Percentiles rank a stretch among this genome's conserved stretches.
These are phyloP conservation scores for Ophthalmolycus amberensis DNA, from an alignment of 2,113 vertebrate species.

Conservation along the genomic window DNA sequence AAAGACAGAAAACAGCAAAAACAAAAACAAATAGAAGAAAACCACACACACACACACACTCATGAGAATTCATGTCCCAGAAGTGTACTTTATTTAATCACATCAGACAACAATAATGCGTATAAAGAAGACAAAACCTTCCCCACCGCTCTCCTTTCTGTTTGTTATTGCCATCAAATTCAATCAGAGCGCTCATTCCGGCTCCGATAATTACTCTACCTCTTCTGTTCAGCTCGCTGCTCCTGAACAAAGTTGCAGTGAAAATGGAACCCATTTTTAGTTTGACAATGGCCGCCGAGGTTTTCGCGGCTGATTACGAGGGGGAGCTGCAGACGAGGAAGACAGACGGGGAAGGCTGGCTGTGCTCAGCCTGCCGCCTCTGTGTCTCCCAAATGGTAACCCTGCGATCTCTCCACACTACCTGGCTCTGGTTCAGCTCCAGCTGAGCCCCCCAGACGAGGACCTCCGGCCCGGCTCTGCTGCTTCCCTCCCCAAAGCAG, in stretches of 20 bases:
- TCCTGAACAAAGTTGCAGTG: conserved; percentile 64
- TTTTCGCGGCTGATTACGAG: conserved; percentile 55
- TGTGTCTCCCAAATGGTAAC: conserved; percentile 22
- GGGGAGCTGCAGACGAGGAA: conserved; percentile 38
- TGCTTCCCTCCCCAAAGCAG: conserved; percentile 49
- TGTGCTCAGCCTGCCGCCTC: conserved; percentile 55
- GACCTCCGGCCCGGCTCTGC: conserved; percentile 51
- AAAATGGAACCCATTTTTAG: conserved; percentile 66
- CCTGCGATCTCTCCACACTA: conserved; percentile 69
- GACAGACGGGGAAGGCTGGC: conserved; percentile 36
- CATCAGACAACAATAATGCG: background rate
- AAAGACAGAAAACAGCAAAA: background rate
- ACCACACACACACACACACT: no score
- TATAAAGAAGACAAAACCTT: conserved; percentile 22
- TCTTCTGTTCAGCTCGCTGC: conserved; percentile 64
- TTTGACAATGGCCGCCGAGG: conserved; percentile 58
- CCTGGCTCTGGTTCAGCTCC: conserved; percentile 58
- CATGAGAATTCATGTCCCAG: background rate
- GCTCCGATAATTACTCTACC: conserved; percentile 70
- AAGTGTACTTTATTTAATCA: conserved; percentile 27
- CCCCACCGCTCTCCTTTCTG: background rate
- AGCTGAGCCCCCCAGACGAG: conserved; percentile 55
- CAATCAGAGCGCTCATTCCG: conserved; percentile 67
- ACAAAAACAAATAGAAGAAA: background rate
- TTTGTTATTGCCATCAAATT: conserved; percentile 48